A percentile compares a stretch with the other conserved stretches of the same genome.
Evolutionary conservation across 1,140 invertebrate genomes (phyloP).

Genomic region (Heliconius himera): DNA sequence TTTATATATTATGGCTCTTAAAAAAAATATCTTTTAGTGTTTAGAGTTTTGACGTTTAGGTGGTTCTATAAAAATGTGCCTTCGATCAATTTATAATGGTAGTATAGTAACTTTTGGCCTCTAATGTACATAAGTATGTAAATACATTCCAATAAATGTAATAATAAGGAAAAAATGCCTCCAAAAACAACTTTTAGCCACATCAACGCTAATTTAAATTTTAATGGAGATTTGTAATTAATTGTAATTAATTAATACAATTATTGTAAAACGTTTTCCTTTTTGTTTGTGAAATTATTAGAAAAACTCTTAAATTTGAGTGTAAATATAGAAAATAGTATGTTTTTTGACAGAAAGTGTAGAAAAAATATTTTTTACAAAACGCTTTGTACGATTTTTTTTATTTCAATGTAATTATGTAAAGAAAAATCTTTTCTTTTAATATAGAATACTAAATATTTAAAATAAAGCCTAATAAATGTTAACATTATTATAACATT

Average conservation of each 20-base stretch:
- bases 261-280: conserved; percentile 9
- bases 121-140: conserved; percentile 55
- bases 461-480: too few relatives aligned
- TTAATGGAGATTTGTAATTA: background rate
- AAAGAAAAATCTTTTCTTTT: too few relatives aligned
- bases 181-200: conserved; percentile 28
- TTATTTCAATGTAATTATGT: too few relatives aligned
- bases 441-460: too few relatives aligned
- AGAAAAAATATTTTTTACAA: background rate
- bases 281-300: conserved; percentile 7
- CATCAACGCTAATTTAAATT: background rate
- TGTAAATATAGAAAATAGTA: background rate
- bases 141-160: conserved; percentile 55
- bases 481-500: too few relatives aligned
- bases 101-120: conserved; percentile 60
- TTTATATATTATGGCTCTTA: background rate
- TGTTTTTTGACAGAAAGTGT: background rate
- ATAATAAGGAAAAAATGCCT: background rate
- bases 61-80: conserved; percentile 75
- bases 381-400: background rate
- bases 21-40: conserved; percentile 18
- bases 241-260: conserved; percentile 6
- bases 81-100: conserved; percentile 71
- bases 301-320: background rate
- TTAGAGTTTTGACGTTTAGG: conserved; percentile 48